Evolutionary conservation across 2,797 vertebrate genomes (phyloP).

Genomic region (Enteromius treurensis): DNA sequence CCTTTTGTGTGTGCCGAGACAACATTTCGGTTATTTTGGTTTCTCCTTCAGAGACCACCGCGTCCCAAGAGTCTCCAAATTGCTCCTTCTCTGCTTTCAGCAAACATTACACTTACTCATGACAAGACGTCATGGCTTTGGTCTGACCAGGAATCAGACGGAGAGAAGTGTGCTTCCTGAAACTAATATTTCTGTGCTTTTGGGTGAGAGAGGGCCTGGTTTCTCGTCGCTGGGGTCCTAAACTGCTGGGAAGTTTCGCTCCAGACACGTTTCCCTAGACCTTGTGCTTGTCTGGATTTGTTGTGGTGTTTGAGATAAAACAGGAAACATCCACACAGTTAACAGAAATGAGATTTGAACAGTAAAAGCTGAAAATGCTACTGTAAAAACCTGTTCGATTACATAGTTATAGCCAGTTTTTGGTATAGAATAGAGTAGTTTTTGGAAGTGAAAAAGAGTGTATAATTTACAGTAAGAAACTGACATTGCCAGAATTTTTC

Average conservation of each 20-base stretch:
- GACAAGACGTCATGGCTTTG: constrained; percentile 37
- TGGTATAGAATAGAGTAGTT: not conserved
- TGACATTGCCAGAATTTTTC: too few relatives aligned
- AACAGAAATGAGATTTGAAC: not conserved
- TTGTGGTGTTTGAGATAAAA: constrained; percentile 1
- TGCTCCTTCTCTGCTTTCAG: constrained; percentile 6
- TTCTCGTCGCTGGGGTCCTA: constrained; percentile 26
- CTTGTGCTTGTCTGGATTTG: not conserved
- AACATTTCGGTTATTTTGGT: not conserved
- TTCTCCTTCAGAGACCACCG: not conserved
- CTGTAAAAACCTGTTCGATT: not conserved
- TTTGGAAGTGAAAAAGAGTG: not conserved
- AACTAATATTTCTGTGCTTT: constrained; percentile 50
- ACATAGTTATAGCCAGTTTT: too few relatives aligned
- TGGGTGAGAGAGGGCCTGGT: constrained; percentile 42
- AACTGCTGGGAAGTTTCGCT: not conserved
- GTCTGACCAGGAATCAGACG: constrained; percentile 34
- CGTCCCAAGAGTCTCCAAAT: not conserved
- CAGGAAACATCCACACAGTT: not conserved
- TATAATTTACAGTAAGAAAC: not conserved
- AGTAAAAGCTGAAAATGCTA: not conserved
- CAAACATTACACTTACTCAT: constrained; percentile 25
- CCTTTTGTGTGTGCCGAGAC: not conserved
- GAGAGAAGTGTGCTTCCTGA: not conserved
- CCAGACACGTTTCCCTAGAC: not conserved